These are phyloP conservation scores for Wasmannia auropunctata DNA, from an alignment of 1,140 invertebrate species.

Conservation along the genomic window DNA sequence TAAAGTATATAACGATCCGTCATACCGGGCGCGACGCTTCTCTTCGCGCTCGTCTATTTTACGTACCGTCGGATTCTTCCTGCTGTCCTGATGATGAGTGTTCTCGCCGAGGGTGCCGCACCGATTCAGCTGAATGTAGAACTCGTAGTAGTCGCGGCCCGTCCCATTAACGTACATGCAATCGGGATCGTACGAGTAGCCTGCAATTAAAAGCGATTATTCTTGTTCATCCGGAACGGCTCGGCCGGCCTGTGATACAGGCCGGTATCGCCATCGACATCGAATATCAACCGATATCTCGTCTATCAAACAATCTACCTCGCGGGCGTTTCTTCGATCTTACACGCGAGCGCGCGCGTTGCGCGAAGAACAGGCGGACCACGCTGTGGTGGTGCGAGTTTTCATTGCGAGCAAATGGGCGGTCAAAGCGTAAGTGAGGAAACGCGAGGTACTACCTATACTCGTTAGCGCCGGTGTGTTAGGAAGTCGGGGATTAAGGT, in stretches of 20 bases:
- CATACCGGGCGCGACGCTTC: constrained; percentile 2
- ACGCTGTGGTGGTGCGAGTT: not conserved
- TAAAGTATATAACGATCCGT: constrained; percentile 24
- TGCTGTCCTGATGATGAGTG: constrained; percentile 92
- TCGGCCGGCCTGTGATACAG: not conserved
- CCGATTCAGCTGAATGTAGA: constrained; percentile 96
- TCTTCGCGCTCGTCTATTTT: constrained; percentile 29
- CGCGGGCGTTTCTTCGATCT: not conserved
- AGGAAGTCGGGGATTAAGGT: constrained; percentile 10
- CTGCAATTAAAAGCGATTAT: constrained; percentile 86
- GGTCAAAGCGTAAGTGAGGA: constrained; percentile 6
- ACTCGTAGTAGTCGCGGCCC: constrained; percentile 96
- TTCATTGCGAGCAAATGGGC: constrained; percentile 2
- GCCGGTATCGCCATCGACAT: not conserved
- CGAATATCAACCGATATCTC: not conserved
- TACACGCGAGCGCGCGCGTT: not conserved
- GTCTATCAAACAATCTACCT: not conserved
- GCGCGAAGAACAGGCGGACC: constrained; percentile 7
- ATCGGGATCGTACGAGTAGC: constrained; percentile 96
- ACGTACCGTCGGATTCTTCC: constrained; percentile 93
- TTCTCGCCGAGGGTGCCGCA: constrained; percentile 96
- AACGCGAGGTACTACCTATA: not conserved
- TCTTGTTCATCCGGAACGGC: constrained; percentile 6
- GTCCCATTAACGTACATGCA: constrained; percentile 98
- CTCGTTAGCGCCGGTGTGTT: constrained; percentile 16